phyloP scores from a whole-genome alignment of 2,113 vertebrate species.

The Coryphaenoides rupestris region DNA sequence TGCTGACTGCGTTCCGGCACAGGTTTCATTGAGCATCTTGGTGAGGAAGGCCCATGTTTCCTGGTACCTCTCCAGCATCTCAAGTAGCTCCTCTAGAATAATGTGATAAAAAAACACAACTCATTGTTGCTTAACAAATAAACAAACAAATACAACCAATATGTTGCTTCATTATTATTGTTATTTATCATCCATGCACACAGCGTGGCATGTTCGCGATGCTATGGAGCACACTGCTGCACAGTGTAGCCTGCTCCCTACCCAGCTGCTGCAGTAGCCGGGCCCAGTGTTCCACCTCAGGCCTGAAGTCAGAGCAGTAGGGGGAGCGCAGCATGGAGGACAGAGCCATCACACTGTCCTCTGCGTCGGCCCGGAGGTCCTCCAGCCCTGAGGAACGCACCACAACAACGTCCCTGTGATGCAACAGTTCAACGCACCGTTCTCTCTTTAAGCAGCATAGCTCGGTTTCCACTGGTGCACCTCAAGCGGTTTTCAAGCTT shows the following conservation, averaged over 20 bases:
- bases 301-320: constrained; percentile 57
- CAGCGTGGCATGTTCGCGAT: too few relatives aligned
- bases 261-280: constrained; percentile 68
- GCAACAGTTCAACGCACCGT: too few relatives aligned
- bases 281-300: constrained; percentile 66
- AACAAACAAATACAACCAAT: too few relatives aligned
- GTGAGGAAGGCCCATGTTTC: constrained; percentile 78
- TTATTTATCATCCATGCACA: too few relatives aligned
- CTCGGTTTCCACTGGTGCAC: too few relatives aligned
- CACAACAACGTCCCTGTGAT: too few relatives aligned
- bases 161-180: too few relatives aligned
- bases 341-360: constrained; percentile 71
- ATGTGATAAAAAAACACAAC: constrained; percentile 8
- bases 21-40: constrained; percentile 67
- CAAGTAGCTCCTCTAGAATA: constrained; percentile 60
- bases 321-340: constrained; percentile 70
- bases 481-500: too few relatives aligned
- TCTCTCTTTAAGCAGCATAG: too few relatives aligned
- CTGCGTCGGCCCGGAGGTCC: constrained; percentile 58
- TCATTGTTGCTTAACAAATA: too few relatives aligned
- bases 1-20: constrained; percentile 45
- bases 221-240: too few relatives aligned
- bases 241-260: constrained; percentile 41
- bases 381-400: constrained; percentile 61
- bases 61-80: constrained; percentile 76